Percentiles rank a stretch among this genome's conserved stretches.
These are phyloP conservation scores for Nomada hirtipes DNA, from an alignment of 2,888 invertebrate genomes.

Conservation along the genomic window DNA sequence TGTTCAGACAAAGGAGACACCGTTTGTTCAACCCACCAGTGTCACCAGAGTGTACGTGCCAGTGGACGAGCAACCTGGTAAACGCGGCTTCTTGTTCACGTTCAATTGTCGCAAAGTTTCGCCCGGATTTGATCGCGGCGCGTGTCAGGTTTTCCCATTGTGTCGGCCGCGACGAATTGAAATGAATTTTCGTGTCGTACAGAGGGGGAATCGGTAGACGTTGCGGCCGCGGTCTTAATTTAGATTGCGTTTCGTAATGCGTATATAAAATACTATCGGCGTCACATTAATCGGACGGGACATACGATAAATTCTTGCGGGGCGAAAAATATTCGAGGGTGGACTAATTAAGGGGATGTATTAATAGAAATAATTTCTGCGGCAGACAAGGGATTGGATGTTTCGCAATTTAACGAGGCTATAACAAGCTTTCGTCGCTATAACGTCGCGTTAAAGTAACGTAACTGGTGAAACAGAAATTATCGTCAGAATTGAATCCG, in stretches of 20 bases:
- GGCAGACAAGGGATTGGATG: too few species aligned
- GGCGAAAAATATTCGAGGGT: too few species aligned
- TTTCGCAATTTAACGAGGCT: too few species aligned
- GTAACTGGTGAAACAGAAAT: too few species aligned
- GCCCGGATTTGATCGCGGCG: not conserved
- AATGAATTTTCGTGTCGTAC: not conserved
- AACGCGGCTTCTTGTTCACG: constrained; percentile 19
- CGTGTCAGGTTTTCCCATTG: not conserved
- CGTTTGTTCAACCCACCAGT: constrained; percentile 35
- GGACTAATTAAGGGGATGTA: too few species aligned
- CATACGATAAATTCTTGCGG: too few species aligned
- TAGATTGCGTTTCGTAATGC: not conserved
- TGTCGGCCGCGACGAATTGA: not conserved
- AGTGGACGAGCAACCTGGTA: constrained; percentile 52
- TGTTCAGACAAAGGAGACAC: constrained; percentile 49
- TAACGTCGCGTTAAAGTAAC: too few species aligned
- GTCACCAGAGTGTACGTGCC: constrained; percentile 21
- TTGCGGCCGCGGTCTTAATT: not conserved
- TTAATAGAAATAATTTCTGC: too few species aligned
- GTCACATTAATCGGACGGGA: too few species aligned
- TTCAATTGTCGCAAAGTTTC: constrained; percentile 6
- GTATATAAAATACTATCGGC: too few species aligned
- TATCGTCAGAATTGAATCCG: too few species aligned
- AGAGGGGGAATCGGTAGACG: not conserved
- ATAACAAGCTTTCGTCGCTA: too few species aligned